Base-by-base conservation (phyloP, 2,888 invertebrate genomes). In the Cantharis rustica region DNA sequence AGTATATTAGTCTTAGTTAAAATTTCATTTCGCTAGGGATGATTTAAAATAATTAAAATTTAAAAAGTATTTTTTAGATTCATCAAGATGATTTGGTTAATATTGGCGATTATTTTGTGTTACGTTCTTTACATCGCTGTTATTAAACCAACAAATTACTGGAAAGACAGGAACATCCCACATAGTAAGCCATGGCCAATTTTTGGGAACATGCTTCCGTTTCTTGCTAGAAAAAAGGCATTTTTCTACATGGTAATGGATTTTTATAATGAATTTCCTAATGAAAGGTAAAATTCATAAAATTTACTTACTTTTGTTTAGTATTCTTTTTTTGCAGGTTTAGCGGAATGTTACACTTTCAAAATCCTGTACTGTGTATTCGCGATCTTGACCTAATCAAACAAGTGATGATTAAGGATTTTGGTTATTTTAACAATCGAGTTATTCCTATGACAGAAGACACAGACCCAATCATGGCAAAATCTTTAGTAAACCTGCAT, bases 371-470 rank as follows among this genome's bases (percentile, higher is more conserved):
- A 2, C 17, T 80, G 10, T n/a, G 82, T 9, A 15, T 82, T 9
- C 31, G 77, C 10, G 81, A 82, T 73, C 80, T 79, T 10, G 80
- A 82, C n/a, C n/a, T 81, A 15, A 79, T 82, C 20, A 81, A 81
- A 63, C 31, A 63, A 13, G 66, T 86, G 3, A 78, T 77, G 13
- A 77, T 82, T 13, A 82, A 82, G 61, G 78, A 81, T 64, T 83
- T 82, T 61, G 80, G 81, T 17, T 75, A 79, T 73, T 83, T 85
- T 74, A 68, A 79, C 7, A 81, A 85, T 69, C 85, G 83, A 73
- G 16, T 26, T 27, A 26, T n/a, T 1, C 70, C 77, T 2, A 31
- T 83, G 82, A 0, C 66, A 26, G 77, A 71, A 73, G 77, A 78
- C 10, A 11, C 72, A 10, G 80, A 80, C 68, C 79, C 79, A 15